These are phyloP conservation scores for Heliconius charithonia DNA, from an alignment of 2,888 invertebrate species.

Conservation along the genomic window DNA sequence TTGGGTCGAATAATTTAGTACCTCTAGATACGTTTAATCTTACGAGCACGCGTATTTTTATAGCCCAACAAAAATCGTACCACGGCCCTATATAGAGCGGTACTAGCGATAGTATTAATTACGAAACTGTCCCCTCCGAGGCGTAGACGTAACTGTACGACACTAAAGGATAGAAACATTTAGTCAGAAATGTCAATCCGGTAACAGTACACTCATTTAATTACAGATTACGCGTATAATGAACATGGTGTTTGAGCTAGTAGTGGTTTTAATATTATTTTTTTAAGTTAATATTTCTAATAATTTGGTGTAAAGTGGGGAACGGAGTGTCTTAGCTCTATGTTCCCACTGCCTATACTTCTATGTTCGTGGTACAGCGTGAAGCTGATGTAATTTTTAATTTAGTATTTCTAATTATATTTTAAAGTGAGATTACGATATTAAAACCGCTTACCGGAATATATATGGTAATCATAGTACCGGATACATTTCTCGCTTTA, in stretches of 20 bases:
- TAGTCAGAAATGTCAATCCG: slow-evolving; percentile 77
- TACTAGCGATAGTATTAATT: slow-evolving; percentile 68
- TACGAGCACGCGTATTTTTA: slow-evolving; percentile 51
- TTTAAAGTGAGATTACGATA: slow-evolving; percentile 30
- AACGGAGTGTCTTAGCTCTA: no score
- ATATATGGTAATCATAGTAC: slow-evolving; percentile 50
- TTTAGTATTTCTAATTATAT: neutral
- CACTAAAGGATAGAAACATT: slow-evolving; percentile 79
- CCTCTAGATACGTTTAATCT: slow-evolving; percentile 27
- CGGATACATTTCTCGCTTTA: slow-evolving; percentile 67
- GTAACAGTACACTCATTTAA: slow-evolving; percentile 77
- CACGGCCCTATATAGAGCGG: slow-evolving; percentile 65
- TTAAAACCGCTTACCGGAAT: slow-evolving; percentile 49
- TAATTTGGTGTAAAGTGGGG: no score
- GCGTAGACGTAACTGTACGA: slow-evolving; percentile 69
- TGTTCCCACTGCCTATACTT: no score
- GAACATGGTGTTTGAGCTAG: slow-evolving; percentile 35
- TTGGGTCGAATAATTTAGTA: slow-evolving; percentile 9
- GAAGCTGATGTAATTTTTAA: no score
- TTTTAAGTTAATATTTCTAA: no score
- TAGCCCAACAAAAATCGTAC: slow-evolving; percentile 62
- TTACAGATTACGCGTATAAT: slow-evolving; percentile 68
- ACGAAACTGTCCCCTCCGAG: slow-evolving; percentile 68
- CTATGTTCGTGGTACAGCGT: no score
- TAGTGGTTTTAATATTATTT: neutral